Conservation (phyloP, 2,797 vertebrate genomes). For the Lagodon rhomboides region DNA sequence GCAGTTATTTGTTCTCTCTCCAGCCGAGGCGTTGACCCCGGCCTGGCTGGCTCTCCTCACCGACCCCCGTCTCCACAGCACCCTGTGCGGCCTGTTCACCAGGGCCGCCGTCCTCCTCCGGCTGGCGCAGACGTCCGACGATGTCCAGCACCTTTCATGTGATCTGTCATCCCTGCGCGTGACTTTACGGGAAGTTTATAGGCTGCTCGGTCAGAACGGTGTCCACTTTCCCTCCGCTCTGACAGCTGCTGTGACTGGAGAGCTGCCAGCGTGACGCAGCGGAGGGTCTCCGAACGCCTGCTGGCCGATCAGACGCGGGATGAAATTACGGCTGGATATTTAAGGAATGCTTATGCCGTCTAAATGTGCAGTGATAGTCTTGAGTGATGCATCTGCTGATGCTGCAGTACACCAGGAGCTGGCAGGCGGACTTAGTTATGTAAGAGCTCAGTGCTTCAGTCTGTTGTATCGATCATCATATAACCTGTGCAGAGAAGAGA, state of each 20-base stretch:
- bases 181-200: slow-evolving; percentile 64
- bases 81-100: slow-evolving; percentile 82
- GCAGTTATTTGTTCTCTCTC: slow-evolving; percentile 33
- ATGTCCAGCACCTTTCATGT: slow-evolving; percentile 52
- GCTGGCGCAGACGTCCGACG: slow-evolving; percentile 66
- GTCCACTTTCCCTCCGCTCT: slow-evolving; percentile 75
- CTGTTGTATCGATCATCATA: slow-evolving; percentile 28
- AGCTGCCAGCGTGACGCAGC: slow-evolving; percentile 29
- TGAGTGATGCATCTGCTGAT: slow-evolving; percentile 49
- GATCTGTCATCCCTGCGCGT: slow-evolving; percentile 66
- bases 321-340: slow-evolving; percentile 50
- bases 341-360: slow-evolving; percentile 34
- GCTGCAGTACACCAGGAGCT: slow-evolving; percentile 40
- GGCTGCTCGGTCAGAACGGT: slow-evolving; percentile 70
- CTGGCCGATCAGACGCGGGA: slow-evolving; percentile 4
- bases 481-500: slow-evolving; percentile 15
- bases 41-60: slow-evolving; percentile 82
- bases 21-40: slow-evolving; percentile 66
- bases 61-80: slow-evolving; percentile 82
- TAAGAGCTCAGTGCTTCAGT: slow-evolving; percentile 44
- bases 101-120: slow-evolving; percentile 77
- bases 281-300: background rate
- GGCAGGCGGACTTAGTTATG: slow-evolving; percentile 34
- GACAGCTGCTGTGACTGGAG: slow-evolving; percentile 60
- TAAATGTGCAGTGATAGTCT: slow-evolving; percentile 6